Base-by-base conservation (phyloP, 2,888 invertebrate species). In the Ceriagrion tenellum region DNA sequence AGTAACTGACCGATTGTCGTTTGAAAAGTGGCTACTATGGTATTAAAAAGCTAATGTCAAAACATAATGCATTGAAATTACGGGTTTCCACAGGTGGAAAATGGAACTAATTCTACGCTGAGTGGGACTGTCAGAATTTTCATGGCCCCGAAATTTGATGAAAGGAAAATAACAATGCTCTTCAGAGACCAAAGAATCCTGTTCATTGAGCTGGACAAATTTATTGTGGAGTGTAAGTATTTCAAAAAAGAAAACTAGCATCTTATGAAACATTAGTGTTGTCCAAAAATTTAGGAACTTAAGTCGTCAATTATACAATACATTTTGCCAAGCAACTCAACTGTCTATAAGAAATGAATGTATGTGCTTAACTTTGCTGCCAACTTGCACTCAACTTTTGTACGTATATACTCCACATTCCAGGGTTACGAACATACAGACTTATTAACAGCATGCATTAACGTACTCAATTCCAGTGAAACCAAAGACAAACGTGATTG, bases 141-240 rank as follows among this genome's bases (percentile, higher is more conserved):
- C 97, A 96, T 98, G 96, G 98, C 98, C 0, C 98, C 98, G 0
- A 97, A 97, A n/a, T 96, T 96, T 69, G 98, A 98, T 96, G 98
- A 98, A 96, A 97, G 98, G 93, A 98, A 98, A 95, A 97, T 98
- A 81, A 97, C 97, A 0, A 98, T 98, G 97, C 96, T 97, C 35
- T 97, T 98, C 96, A 96, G 97, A 20, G 98, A 98, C 90, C 98
- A 98, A 96, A 97, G 98, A 95, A 96, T 97, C 23, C 97, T 98
- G 95, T 98, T 98, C 97, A 97, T 98, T 95, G 98, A 98, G 96
- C 97, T 98, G 96, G 98, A 98, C 97, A 98, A 98, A 97, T 98
- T 98, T 96, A 97, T 97, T 0, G 97, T 97, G 12, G 97, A 96
- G 69, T 96, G 98, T 98, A 97, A 97, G 98, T 97, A 35, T 81